Conservation (phyloP, 2,888 invertebrate genomes). For the Timandra comae region DNA sequence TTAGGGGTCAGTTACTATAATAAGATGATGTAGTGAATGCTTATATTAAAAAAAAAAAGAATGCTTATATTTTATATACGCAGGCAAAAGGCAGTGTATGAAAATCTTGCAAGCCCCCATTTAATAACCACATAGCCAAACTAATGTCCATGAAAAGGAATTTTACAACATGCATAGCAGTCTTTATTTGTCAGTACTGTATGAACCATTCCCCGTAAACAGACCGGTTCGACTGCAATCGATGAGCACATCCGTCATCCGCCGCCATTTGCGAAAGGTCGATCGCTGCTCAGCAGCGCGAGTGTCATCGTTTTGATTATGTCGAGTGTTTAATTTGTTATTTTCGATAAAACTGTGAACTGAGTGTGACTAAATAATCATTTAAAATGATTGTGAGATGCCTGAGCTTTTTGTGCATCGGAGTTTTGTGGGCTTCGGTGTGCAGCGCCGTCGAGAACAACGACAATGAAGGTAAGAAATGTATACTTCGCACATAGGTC, state of each 20-base stretch:
- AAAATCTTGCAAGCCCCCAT: too few species aligned
- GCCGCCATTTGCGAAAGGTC: slow-evolving; percentile 75
- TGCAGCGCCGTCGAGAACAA: slow-evolving; percentile 64
- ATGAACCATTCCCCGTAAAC: slow-evolving; percentile 42
- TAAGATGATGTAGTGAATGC: too few species aligned
- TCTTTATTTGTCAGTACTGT: background rate
- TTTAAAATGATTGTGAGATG: slow-evolving; percentile 76
- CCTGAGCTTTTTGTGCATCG: slow-evolving; percentile 68
- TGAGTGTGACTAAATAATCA: slow-evolving; percentile 54
- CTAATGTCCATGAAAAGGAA: too few species aligned
- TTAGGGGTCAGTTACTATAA: too few species aligned
- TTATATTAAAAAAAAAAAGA: too few species aligned
- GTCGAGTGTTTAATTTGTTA: slow-evolving; percentile 68
- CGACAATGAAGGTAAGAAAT: slow-evolving; percentile 72
- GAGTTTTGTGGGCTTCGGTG: slow-evolving; percentile 68
- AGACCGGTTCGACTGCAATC: slow-evolving; percentile 59
- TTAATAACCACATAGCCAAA: too few species aligned
- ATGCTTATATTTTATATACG: too few species aligned
- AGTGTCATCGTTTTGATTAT: slow-evolving; percentile 67
- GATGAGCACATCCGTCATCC: slow-evolving; percentile 75
- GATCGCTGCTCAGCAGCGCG: slow-evolving; percentile 65
- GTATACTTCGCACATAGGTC: slow-evolving; percentile 20
- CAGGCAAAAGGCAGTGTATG: too few species aligned
- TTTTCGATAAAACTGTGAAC: slow-evolving; percentile 65
- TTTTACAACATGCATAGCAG: slow-evolving; percentile 10